phyloP scores from a whole-genome alignment of 2,797 vertebrate species.

The Rhynchotus rufescens region DNA sequence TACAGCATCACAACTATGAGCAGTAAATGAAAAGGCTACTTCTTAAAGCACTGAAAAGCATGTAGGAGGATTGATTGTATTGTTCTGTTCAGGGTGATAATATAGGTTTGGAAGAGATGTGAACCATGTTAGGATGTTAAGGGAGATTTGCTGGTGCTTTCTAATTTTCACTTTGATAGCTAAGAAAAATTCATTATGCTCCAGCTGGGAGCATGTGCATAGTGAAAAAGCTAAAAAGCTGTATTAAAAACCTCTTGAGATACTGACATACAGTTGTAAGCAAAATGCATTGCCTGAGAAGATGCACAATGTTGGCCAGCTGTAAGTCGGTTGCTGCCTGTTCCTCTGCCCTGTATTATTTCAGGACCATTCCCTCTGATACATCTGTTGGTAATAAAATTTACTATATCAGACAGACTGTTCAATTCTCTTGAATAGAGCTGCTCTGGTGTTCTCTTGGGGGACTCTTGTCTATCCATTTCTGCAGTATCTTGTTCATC shows the following conservation, averaged over 20 bases:
- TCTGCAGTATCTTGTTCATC: background rate
- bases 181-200: slow-evolving; percentile 30
- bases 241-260: slow-evolving; percentile 21
- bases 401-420: background rate
- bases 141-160: background rate
- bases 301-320: background rate
- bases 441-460: background rate
- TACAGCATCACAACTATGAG: background rate
- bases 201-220: background rate
- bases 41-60: background rate
- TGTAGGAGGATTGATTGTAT: slow-evolving; percentile 16
- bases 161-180: slow-evolving; percentile 47
- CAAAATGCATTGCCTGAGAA: slow-evolving; percentile 1
- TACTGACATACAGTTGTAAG: background rate
- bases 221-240: slow-evolving; percentile 24
- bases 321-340: slow-evolving; percentile 2
- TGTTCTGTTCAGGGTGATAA: background rate
- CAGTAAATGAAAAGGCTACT: background rate
- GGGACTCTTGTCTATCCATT: background rate
- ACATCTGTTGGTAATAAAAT: slow-evolving; percentile 2
- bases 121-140: background rate
- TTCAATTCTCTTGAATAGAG: slow-evolving; percentile 18
- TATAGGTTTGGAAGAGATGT: background rate
- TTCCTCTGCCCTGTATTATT: background rate
- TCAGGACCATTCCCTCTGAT: slow-evolving; percentile 10